Base-by-base conservation (phyloP, 2,797 vertebrate genomes). In the Lacerta agilis region DNA sequence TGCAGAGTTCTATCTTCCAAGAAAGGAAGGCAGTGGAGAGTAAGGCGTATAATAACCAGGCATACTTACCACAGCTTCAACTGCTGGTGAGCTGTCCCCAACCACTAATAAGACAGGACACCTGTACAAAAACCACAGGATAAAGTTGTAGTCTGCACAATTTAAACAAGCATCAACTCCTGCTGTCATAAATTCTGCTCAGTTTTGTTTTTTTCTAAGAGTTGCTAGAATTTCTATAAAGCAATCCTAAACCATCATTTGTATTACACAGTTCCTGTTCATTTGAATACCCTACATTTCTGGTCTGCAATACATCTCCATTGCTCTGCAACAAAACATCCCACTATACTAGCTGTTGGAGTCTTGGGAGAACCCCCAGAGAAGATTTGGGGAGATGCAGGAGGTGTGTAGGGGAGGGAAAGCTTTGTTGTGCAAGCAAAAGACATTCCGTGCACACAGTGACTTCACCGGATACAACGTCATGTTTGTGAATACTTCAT, bases 51-150 rank as follows among this genome's bases (percentile, higher is more conserved):
- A 10, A 81, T 66, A 8, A 67, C 29, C 20, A 58, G 79, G 78
- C 61, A 81, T 11, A 97, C 98, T 77, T 96, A 99, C 98, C 98
- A 99, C 98, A 3, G 97, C 97, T 71, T 99, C 98, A 73, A 99
- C 98, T 0, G 98, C 98, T 85, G 98, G 98, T 0, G 98, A 99
- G 23, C 94, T 98, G 95, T 99, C 98, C 86, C 98, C 98, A 85
- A 99, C 98, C 90, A 99, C 98, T 79, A 99, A 96, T 92, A 99
- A 96, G 79, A 97, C 89, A 67, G 98, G 98, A 94, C 98, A 99
- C 95, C 98, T 99, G 92, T 71, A 41, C 83, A 87, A 71, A 94
- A 89, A 33, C 36, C 92, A 87, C 88, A 92, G 2, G 2, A 94
- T 67, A 88, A 7, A 66, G 13, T 4, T 25, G 20, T 94, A 92